A percentile compares a stretch with the other conserved stretches of the same genome.
These are phyloP conservation scores for Cosmia pyralina DNA, from an alignment of 2,888 invertebrate species.

Conservation along the genomic window DNA sequence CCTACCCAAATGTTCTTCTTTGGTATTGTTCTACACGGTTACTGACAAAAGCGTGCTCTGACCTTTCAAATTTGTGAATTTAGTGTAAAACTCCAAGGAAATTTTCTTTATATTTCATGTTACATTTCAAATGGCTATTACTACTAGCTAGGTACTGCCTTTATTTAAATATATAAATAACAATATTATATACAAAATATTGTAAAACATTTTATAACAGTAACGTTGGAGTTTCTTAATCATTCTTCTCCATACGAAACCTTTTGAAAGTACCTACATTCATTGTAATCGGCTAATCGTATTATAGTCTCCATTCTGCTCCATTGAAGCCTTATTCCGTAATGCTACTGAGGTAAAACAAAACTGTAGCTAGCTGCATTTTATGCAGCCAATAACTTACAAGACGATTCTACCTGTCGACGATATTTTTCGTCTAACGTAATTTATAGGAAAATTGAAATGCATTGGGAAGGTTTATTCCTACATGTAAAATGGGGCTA, in stretches of 20 bases:
- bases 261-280: slow-evolving; percentile 18
- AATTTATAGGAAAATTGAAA: slow-evolving; percentile 59
- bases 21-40: no score
- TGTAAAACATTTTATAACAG: no score
- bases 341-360: slow-evolving; percentile 31
- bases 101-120: neutral
- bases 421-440: slow-evolving; percentile 49
- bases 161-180: no score
- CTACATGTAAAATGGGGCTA: slow-evolving; percentile 32
- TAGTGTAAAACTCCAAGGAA: neutral
- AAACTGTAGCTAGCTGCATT: slow-evolving; percentile 50
- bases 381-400: slow-evolving; percentile 60
- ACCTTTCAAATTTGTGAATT: neutral
- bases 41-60: no score
- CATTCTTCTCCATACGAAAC: no score
- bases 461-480: slow-evolving; percentile 51
- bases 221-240: no score
- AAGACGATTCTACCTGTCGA: slow-evolving; percentile 42
- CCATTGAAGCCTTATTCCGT: slow-evolving; percentile 16
- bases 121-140: neutral
- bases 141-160: neutral
- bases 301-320: neutral
- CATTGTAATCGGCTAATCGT: neutral
- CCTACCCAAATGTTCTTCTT: no score
- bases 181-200: no score